A percentile compares a stretch with the other conserved stretches of the same genome.
Evolutionary conservation across 2,888 invertebrate species (phyloP).

Genomic region (Eristalinus aeneus): DNA sequence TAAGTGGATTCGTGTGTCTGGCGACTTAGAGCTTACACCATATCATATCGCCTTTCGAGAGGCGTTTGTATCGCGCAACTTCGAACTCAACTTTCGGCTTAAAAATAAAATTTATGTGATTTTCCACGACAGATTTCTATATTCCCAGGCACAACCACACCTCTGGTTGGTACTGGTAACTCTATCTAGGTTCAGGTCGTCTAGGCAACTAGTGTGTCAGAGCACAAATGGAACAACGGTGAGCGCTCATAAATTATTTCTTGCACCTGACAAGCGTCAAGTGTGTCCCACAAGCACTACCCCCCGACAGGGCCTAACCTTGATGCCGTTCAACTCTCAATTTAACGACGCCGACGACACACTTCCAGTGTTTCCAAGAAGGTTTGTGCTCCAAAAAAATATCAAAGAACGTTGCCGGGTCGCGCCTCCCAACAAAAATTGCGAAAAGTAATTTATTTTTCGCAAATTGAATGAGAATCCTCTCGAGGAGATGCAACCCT

Average conservation of each 20-base stretch:
- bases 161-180: neutral
- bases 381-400: slow-evolving; percentile 22
- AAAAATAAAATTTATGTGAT: slow-evolving; percentile 26
- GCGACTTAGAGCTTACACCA: neutral
- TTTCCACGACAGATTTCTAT: slow-evolving; percentile 6
- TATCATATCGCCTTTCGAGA: neutral
- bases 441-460: slow-evolving; percentile 38
- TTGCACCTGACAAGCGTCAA: slow-evolving; percentile 22
- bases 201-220: neutral
- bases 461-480: slow-evolving; percentile 45
- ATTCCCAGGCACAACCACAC: slow-evolving; percentile 3
- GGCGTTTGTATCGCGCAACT: neutral
- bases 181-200: neutral
- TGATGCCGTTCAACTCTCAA: slow-evolving; percentile 46
- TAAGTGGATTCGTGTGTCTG: slow-evolving; percentile 22
- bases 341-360: slow-evolving; percentile 31
- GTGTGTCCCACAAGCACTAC: neutral
- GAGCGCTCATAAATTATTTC: slow-evolving; percentile 30
- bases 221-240: slow-evolving; percentile 2
- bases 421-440: slow-evolving; percentile 6
- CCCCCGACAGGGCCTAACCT: slow-evolving; percentile 16
- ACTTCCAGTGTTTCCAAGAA: neutral
- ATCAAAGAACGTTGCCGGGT: slow-evolving; percentile 15
- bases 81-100: neutral
- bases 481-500: slow-evolving; percentile 16